Percentiles rank a stretch among this genome's conserved stretches.
Evolutionary conservation across 1,140 invertebrate species (phyloP).

Genomic region (Dinoponera quadriceps): DNA sequence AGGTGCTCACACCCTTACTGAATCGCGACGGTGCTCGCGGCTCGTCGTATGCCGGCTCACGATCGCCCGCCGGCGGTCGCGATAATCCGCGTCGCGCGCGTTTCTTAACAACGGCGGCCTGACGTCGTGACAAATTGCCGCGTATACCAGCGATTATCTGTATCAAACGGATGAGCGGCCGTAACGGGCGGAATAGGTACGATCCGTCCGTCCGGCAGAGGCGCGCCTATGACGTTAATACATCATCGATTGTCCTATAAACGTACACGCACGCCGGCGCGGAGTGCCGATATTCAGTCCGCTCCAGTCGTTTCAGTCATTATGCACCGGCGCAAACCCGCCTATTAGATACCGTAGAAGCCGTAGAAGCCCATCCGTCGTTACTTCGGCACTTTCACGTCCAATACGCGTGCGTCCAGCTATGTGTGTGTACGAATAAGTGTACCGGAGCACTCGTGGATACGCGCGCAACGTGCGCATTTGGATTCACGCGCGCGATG

Average conservation of each 20-base stretch:
- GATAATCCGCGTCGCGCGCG: conserved; percentile 29
- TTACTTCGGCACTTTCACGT: conserved; percentile 47
- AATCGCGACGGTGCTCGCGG: too few species aligned
- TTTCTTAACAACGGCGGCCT: conserved; percentile 50
- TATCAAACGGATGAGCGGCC: conserved; percentile 46
- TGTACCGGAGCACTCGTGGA: not conserved
- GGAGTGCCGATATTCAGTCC: conserved; percentile 69
- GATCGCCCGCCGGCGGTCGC: not conserved
- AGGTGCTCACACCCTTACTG: too few species aligned
- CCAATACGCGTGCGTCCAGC: not conserved
- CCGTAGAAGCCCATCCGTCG: conserved; percentile 28
- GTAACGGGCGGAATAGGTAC: conserved; percentile 53
- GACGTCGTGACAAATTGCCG: conserved; percentile 51
- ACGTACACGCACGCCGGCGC: conserved; percentile 57
- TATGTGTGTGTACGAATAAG: not conserved
- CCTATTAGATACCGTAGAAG: conserved; percentile 61
- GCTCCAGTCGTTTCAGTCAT: conserved; percentile 72
- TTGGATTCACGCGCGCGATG: not conserved
- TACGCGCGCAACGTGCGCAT: not conserved
- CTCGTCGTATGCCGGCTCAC: too few species aligned
- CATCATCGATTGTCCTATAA: conserved; percentile 76
- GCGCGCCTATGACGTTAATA: conserved; percentile 75
- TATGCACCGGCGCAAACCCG: conserved; percentile 62
- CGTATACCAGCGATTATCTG: conserved; percentile 41
- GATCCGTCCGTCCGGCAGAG: conserved; percentile 22